A percentile compares a stretch with the other conserved stretches of the same genome.
These are phyloP conservation scores for Chymomyza caudatula DNA, from an alignment of 2,888 invertebrate species.

Conservation along the genomic window DNA sequence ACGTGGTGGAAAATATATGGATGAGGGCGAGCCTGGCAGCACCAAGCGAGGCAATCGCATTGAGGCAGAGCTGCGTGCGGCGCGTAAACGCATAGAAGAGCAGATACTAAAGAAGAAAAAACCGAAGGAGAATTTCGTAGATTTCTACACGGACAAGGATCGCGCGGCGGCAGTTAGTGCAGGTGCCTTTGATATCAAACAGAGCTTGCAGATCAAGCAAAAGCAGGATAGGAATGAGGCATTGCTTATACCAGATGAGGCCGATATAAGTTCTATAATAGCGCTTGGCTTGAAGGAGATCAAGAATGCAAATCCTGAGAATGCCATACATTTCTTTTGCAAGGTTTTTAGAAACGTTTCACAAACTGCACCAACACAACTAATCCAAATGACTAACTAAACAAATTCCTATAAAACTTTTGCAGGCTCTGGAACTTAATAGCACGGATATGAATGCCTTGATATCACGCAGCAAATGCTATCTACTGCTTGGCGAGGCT, in stretches of 20 bases:
- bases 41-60: slow-evolving; percentile 67
- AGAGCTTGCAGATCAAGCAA: slow-evolving; percentile 88
- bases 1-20: slow-evolving; percentile 48
- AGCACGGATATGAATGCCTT: slow-evolving; percentile 90
- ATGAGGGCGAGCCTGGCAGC: slow-evolving; percentile 41
- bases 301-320: slow-evolving; percentile 85
- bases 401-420: slow-evolving; percentile 47
- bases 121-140: slow-evolving; percentile 80
- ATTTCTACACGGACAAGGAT: slow-evolving; percentile 93
- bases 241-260: slow-evolving; percentile 87
- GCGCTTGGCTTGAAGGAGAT: slow-evolving; percentile 88
- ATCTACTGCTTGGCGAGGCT: slow-evolving; percentile 90
- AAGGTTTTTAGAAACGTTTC: slow-evolving; percentile 80
- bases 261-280: slow-evolving; percentile 86
- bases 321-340: slow-evolving; percentile 86
- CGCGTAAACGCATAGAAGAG: slow-evolving; percentile 67
- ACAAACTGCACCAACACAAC: neutral
- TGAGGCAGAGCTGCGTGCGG: slow-evolving; percentile 63
- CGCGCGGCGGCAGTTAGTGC: slow-evolving; percentile 91
- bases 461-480: slow-evolving; percentile 93
- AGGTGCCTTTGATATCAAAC: slow-evolving; percentile 89
- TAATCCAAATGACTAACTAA: neutral
- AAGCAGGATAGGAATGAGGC: slow-evolving; percentile 86
- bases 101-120: slow-evolving; percentile 73
- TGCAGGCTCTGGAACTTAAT: slow-evolving; percentile 91